These are phyloP conservation scores for Megalops atlanticus DNA, from an alignment of 2,113 vertebrate species.

Conservation along the genomic window DNA sequence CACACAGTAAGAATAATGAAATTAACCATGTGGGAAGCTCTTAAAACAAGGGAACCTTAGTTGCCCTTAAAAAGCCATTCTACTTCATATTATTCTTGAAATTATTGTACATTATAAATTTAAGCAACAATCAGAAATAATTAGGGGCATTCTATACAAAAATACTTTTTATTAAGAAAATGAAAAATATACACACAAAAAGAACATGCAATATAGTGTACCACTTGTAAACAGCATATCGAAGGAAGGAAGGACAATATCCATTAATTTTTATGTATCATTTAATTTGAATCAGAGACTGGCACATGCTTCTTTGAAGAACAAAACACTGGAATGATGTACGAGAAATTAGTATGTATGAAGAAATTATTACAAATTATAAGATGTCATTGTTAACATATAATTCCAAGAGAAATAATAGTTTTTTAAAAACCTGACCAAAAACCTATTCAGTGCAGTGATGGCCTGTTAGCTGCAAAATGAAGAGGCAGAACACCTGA, in stretches of 20 bases:
- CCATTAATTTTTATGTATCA: constrained; percentile 29
- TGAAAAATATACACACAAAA: not conserved
- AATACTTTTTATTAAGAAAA: constrained; percentile 17
- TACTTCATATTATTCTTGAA: not conserved
- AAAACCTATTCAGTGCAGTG: no score
- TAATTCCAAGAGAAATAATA: no score
- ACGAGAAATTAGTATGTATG: no score
- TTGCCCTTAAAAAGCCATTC: not conserved
- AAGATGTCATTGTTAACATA: no score
- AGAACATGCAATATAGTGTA: constrained; percentile 4
- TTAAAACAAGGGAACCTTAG: constrained; percentile 33
- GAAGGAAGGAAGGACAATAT: not conserved
- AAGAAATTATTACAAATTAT: no score
- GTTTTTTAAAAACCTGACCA: no score
- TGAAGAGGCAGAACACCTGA: no score
- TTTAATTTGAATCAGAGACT: not conserved
- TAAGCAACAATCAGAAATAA: constrained; percentile 27
- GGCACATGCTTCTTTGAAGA: no score
- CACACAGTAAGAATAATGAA: constrained; percentile 49
- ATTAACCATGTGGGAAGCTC: constrained; percentile 53
- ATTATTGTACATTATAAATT: not conserved
- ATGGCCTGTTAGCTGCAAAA: no score
- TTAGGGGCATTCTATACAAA: not conserved
- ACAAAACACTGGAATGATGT: no score
- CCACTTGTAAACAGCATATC: not conserved